A percentile compares a stretch with the other conserved stretches of the same genome.
Evolutionary conservation across 2,113 vertebrate species (phyloP).

Genomic region (Conger conger): DNA sequence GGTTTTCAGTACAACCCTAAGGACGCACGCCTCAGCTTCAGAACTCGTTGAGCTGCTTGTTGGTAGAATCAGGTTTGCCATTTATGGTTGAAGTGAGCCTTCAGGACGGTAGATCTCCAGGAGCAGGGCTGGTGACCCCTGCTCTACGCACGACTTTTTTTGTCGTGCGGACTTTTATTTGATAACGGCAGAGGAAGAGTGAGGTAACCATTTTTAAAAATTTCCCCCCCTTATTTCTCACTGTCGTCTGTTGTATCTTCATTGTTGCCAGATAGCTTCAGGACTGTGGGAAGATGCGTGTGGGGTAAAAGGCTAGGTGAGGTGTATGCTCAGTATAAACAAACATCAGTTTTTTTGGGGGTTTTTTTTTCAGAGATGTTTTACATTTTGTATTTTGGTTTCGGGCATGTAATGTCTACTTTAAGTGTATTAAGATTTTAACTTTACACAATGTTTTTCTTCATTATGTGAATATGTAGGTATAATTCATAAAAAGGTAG

Average conservation of each 20-base stretch:
- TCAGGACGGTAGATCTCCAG: too few relatives aligned
- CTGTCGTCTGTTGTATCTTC: background rate
- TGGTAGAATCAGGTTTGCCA: too few relatives aligned
- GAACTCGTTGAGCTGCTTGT: too few relatives aligned
- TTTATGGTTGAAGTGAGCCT: too few relatives aligned
- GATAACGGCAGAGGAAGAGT: background rate
- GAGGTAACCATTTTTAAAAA: background rate
- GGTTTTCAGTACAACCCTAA: too few relatives aligned
- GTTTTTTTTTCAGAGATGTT: constrained; percentile 85
- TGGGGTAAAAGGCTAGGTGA: background rate
- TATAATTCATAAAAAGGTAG: constrained; percentile 79
- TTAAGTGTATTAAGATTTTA: constrained; percentile 99
- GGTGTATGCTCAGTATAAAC: too few relatives aligned
- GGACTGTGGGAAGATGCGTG: background rate
- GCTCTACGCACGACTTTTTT: constrained; percentile 4
- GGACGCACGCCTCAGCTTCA: too few relatives aligned
- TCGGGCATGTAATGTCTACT: constrained; percentile 97
- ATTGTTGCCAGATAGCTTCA: constrained; percentile 14
- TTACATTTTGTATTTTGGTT: constrained; percentile 98
- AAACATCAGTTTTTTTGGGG: constrained; percentile 81
- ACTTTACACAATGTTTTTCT: constrained; percentile 94
- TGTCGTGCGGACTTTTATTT: constrained; percentile 47
- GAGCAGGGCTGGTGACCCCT: too few relatives aligned
- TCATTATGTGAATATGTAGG: constrained; percentile 87
- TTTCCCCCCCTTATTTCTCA: background rate